Percentiles rank a stretch among this genome's conserved stretches.
Evolutionary conservation across 2,888 invertebrate species (phyloP).

Genomic region (Unio pictorum): DNA sequence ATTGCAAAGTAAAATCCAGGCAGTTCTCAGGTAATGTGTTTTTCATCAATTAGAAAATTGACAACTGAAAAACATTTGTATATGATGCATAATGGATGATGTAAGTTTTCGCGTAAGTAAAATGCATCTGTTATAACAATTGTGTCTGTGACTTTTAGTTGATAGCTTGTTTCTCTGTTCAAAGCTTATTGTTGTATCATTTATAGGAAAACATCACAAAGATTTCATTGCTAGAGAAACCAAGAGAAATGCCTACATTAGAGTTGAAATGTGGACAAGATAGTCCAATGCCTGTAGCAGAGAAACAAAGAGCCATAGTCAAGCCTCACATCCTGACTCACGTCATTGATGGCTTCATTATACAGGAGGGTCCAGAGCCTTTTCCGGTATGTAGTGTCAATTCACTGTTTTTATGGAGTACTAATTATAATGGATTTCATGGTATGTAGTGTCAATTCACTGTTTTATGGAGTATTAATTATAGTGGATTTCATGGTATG

Average conservation of each 20-base stretch:
- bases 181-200: neutral
- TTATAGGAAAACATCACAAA: neutral
- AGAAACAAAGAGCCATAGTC: slow-evolving; percentile 85
- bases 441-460: neutral
- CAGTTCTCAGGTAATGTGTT: too few species aligned
- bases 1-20: too few species aligned
- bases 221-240: neutral
- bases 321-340: slow-evolving; percentile 96
- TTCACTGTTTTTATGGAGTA: neutral
- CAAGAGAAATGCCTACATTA: neutral
- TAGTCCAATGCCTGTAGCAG: slow-evolving; percentile 34
- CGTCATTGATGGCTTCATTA: slow-evolving; percentile 96
- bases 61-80: too few species aligned
- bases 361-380: slow-evolving; percentile 84
- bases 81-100: too few species aligned
- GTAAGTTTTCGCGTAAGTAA: too few species aligned
- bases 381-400: slow-evolving; percentile 72
- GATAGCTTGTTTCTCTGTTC: too few species aligned
- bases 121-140: too few species aligned
- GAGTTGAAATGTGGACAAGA: slow-evolving; percentile 4
- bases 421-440: neutral
- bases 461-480: neutral
- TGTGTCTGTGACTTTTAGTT: too few species aligned
- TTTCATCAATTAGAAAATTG: too few species aligned
- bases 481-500: neutral